phyloP scores from a whole-genome alignment of 2,888 invertebrate species.

The Agelastica alni region DNA sequence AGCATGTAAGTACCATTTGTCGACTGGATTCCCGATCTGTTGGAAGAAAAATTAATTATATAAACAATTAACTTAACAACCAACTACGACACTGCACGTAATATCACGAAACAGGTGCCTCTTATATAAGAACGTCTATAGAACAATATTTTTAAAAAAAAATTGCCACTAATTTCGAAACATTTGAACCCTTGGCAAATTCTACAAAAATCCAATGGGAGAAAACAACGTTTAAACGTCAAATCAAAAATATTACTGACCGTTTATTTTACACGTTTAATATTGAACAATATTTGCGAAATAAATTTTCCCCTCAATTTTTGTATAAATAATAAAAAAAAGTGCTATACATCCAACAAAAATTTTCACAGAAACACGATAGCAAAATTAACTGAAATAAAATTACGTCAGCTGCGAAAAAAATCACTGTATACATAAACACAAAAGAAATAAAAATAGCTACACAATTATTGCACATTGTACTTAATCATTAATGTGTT shows the following conservation, averaged over 20 bases:
- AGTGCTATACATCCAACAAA: too few species aligned
- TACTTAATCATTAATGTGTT: background rate
- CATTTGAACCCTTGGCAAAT: too few species aligned
- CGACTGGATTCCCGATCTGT: constrained; percentile 8
- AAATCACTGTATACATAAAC: background rate
- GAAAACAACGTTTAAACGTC: too few species aligned
- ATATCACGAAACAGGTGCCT: background rate
- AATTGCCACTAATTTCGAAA: too few species aligned
- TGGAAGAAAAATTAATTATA: constrained; percentile 1
- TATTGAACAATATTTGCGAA: too few species aligned
- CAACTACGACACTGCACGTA: background rate
- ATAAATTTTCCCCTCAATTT: too few species aligned
- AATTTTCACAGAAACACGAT: too few species aligned
- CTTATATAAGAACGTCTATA: background rate
- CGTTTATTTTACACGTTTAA: too few species aligned
- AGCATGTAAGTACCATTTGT: constrained; percentile 4
- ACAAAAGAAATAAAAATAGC: background rate
- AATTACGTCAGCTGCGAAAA: background rate
- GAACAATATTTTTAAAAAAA: background rate
- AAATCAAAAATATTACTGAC: too few species aligned
- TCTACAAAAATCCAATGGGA: too few species aligned
- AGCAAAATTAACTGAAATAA: too few species aligned
- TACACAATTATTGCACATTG: background rate
- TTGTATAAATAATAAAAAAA: too few species aligned
- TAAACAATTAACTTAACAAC: background rate